Conservation (phyloP, 1,140 invertebrate genomes). For the Lysiphlebus fabarum region DNA sequence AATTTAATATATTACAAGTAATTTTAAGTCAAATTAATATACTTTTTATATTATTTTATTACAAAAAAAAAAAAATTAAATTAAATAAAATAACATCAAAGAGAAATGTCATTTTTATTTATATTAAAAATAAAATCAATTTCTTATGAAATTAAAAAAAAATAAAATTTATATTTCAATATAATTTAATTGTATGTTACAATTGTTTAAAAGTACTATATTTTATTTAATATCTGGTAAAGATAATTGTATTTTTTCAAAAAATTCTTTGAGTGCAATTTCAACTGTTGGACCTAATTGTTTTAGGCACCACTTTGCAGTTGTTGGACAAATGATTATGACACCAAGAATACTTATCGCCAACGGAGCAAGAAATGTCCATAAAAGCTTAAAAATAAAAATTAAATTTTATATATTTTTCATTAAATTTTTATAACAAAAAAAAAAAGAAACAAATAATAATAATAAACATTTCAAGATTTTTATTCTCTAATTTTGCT, state of each 20-base stretch:
- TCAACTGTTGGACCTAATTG: constrained; percentile 28
- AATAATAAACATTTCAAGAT: neutral
- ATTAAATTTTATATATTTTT: neutral
- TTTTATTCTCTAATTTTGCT: constrained; percentile 6
- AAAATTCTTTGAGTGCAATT: constrained; percentile 18
- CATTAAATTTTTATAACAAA: neutral
- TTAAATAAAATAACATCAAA: no score
- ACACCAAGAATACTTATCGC: constrained; percentile 31
- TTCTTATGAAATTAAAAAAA: neutral
- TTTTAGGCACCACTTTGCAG: constrained; percentile 31
- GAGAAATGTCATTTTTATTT: no score
- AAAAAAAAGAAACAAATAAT: neutral
- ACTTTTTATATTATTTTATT: no score
- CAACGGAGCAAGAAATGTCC: constrained; percentile 30
- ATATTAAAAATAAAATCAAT: neutral
- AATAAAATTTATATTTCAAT: neutral
- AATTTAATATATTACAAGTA: no score
- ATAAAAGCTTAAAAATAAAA: constrained; percentile 29
- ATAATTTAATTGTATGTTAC: no score
- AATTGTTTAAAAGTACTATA: neutral
- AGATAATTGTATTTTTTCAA: constrained; percentile 25
- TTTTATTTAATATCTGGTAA: constrained; percentile 17
- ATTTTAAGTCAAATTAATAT: no score
- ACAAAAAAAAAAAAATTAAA: no score
- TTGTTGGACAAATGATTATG: constrained; percentile 36